A percentile compares a stretch with the other conserved stretches of the same genome.
Conservation (phyloP, 2,797 vertebrate genomes). For the Sebastes itinus region DNA sequence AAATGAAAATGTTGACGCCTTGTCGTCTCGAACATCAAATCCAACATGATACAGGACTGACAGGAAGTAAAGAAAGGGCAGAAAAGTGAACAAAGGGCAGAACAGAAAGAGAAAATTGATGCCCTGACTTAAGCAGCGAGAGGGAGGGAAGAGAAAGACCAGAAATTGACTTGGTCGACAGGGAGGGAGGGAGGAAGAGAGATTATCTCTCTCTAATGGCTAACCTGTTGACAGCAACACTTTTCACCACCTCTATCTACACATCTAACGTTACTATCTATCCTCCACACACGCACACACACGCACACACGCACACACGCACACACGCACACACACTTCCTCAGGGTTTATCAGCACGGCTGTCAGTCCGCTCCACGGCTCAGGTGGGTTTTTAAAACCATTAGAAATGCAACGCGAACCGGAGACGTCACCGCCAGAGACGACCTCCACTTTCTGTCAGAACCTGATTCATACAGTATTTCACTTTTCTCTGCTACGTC, state of each 20-base stretch:
- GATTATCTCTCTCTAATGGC: constrained; percentile 75
- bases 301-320: not conserved
- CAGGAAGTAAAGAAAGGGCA: not conserved
- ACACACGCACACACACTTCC: constrained; percentile 5
- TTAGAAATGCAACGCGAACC: constrained; percentile 15
- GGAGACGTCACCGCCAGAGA: constrained; percentile 55
- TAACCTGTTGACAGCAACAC: constrained; percentile 73
- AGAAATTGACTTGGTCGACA: constrained; percentile 41
- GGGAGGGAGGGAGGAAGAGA: constrained; percentile 58
- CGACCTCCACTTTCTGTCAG: constrained; percentile 12
- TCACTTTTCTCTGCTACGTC: not conserved
- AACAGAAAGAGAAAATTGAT: constrained; percentile 2
- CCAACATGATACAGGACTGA: not conserved
- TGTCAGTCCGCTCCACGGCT: constrained; percentile 34
- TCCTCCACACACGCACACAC: constrained; percentile 19
- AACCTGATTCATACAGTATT: constrained; percentile 14
- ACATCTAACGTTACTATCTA: constrained; percentile 62
- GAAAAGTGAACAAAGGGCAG: not conserved
- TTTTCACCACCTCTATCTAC: constrained; percentile 73
- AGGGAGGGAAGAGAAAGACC: constrained; percentile 43
- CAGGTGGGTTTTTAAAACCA: constrained; percentile 44
- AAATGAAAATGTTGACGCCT: not conserved
- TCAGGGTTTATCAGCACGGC: constrained; percentile 49
- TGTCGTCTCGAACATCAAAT: not conserved
- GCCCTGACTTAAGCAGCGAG: not conserved